phyloP scores from a whole-genome alignment of 2,888 invertebrate genomes.

The Phengaris arion region DNA sequence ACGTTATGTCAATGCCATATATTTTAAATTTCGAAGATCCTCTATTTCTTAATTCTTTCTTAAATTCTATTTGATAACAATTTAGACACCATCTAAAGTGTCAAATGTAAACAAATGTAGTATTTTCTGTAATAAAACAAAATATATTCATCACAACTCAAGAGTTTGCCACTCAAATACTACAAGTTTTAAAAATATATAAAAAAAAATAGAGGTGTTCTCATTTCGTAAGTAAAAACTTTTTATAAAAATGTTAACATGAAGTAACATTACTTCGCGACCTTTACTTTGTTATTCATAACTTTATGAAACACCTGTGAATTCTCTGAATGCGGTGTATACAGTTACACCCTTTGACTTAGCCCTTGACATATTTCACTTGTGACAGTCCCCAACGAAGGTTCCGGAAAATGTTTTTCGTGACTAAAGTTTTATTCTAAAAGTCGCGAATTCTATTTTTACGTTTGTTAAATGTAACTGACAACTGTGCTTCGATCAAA shows the following conservation, averaged over 20 bases:
- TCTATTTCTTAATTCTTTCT: no score
- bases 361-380: slow-evolving; percentile 41
- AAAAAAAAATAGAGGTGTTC: not conserved
- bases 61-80: no score
- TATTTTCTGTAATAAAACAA: not conserved
- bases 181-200: not conserved
- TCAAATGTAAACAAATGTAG: not conserved
- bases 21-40: no score
- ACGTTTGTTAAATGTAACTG: not conserved
- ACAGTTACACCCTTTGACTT: slow-evolving; percentile 40
- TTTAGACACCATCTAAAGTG: no score
- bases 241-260: not conserved
- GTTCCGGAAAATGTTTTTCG: slow-evolving; percentile 31
- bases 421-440: slow-evolving; percentile 10
- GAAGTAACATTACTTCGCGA: not conserved
- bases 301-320: slow-evolving; percentile 32
- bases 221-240: not conserved
- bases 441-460: not conserved
- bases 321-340: slow-evolving; percentile 37
- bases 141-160: not conserved
- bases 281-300: slow-evolving; percentile 21
- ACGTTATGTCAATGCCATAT: no score
- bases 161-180: not conserved
- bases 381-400: slow-evolving; percentile 39
- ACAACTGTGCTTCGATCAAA: not conserved